These are phyloP conservation scores for Apogon talboti DNA, from an alignment of 2,797 vertebrate genomes.

Conservation along the genomic window DNA sequence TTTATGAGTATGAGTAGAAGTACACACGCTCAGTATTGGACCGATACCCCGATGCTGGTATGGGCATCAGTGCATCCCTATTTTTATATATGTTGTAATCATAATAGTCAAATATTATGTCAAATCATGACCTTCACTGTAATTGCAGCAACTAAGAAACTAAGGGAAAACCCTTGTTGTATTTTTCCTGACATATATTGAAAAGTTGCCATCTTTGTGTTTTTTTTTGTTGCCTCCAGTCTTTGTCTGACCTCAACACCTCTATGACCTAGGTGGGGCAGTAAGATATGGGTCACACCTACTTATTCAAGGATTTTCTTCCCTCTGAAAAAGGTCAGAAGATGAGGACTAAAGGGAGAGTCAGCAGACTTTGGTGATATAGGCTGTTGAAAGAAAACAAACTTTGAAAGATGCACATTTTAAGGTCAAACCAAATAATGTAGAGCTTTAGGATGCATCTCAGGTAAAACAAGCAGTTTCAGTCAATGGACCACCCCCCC, in stretches of 20 bases:
- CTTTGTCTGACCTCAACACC: slow-evolving; percentile 52
- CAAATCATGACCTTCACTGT: no score
- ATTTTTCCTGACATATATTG: slow-evolving; percentile 12
- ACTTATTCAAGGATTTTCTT: slow-evolving; percentile 15
- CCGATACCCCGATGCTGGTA: no score
- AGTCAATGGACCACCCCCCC: not conserved
- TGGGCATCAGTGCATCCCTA: no score
- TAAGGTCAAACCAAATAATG: slow-evolving; percentile 20
- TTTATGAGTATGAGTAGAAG: no score
- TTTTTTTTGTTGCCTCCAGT: slow-evolving; percentile 37
- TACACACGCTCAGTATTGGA: no score
- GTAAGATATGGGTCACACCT: slow-evolving; percentile 17
- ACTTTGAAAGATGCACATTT: slow-evolving; percentile 14
- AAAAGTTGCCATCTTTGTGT: slow-evolving; percentile 3
- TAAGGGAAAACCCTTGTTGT: not conserved
- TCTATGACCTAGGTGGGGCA: slow-evolving; percentile 26
- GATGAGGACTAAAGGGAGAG: slow-evolving; percentile 2
- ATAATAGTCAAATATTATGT: no score
- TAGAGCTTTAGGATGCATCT: slow-evolving; percentile 2
- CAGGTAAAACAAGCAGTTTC: not conserved
- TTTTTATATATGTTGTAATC: no score
- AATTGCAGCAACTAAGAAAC: no score
- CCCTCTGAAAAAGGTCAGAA: not conserved
- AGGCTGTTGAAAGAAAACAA: slow-evolving; percentile 19
- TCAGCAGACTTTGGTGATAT: slow-evolving; percentile 6